phyloP scores from a whole-genome alignment of 1,140 invertebrate species.

The Procambarus clarkii region DNA sequence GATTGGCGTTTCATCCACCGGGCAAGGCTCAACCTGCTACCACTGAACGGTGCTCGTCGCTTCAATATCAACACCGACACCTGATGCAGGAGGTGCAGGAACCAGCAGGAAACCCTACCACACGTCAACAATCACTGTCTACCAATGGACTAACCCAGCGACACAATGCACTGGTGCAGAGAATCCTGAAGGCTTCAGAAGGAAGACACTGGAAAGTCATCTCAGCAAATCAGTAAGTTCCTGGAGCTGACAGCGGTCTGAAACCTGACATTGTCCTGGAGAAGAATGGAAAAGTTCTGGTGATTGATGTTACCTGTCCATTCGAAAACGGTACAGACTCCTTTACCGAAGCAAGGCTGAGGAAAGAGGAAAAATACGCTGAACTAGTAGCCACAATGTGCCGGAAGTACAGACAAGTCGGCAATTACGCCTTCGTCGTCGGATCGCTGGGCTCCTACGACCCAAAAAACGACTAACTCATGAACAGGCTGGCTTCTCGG shows the following conservation, averaged over 20 bases:
- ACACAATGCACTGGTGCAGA: constrained; percentile 12
- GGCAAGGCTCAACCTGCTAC: no score
- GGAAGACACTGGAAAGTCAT: neutral
- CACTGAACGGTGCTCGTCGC: no score
- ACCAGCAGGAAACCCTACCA: neutral
- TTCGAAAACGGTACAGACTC: neutral
- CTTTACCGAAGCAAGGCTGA: neutral
- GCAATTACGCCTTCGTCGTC: no score
- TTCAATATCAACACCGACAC: no score
- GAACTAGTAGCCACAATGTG: neutral
- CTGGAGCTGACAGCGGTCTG: neutral
- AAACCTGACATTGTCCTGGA: constrained; percentile 9
- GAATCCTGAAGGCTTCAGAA: neutral
- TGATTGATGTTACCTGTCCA: no score
- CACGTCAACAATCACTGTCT: constrained; percentile 1
- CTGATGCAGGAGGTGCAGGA: no score
- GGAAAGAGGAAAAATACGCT: neutral
- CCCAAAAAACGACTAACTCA: no score
- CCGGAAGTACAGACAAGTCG: no score
- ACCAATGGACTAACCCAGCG: constrained; percentile 1
- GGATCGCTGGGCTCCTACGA: no score
- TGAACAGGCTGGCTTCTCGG: no score
- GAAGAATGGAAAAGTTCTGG: constrained; percentile 5
- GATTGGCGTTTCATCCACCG: no score
- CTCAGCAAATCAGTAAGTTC: neutral